phyloP scores from a whole-genome alignment of 2,113 vertebrate genomes.

The Muntiacus muntjak region DNA sequence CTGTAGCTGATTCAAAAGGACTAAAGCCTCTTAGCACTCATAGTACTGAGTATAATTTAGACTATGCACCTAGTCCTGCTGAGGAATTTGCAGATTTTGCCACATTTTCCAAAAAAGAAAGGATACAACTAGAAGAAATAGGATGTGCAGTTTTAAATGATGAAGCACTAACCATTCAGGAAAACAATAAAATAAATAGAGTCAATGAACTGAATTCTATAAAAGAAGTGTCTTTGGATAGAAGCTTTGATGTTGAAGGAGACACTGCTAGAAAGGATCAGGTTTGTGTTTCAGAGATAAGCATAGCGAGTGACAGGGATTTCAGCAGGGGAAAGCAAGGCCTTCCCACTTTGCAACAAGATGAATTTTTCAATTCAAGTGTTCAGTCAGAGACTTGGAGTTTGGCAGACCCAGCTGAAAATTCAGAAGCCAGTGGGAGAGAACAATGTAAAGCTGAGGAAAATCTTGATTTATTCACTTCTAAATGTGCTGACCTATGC shows the following conservation, averaged over 20 bases:
- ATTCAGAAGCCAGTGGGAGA: conserved; percentile 61
- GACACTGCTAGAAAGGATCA: conserved; percentile 44
- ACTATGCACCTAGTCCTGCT: conserved; percentile 76
- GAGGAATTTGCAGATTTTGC: conserved; percentile 92
- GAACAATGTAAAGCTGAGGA: conserved; percentile 51
- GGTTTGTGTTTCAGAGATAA: conserved; percentile 72
- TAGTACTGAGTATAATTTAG: conserved; percentile 77
- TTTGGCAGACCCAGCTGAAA: conserved; percentile 73
- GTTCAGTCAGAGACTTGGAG: conserved; percentile 68
- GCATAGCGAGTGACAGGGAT: background rate
- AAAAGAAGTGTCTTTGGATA: conserved; percentile 60
- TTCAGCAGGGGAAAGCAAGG: conserved; percentile 56
- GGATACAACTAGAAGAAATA: conserved; percentile 72
- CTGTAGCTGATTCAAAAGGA: conserved; percentile 75
- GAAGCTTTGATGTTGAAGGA: conserved; percentile 63
- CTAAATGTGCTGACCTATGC: conserved; percentile 40
- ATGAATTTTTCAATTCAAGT: conserved; percentile 69
- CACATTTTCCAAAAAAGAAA: conserved; percentile 83
- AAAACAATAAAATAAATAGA: conserved; percentile 80
- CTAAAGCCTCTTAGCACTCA: conserved; percentile 63
- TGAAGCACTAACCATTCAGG: conserved; percentile 66
- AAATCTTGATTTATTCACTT: conserved; percentile 56
- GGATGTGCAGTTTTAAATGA: conserved; percentile 65
- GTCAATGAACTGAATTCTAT: conserved; percentile 55
- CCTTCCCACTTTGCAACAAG: conserved; percentile 71